These are phyloP conservation scores for Caenorhabditis sp. DNA, from an alignment of 2,888 invertebrate species.

Conservation along the genomic window DNA sequence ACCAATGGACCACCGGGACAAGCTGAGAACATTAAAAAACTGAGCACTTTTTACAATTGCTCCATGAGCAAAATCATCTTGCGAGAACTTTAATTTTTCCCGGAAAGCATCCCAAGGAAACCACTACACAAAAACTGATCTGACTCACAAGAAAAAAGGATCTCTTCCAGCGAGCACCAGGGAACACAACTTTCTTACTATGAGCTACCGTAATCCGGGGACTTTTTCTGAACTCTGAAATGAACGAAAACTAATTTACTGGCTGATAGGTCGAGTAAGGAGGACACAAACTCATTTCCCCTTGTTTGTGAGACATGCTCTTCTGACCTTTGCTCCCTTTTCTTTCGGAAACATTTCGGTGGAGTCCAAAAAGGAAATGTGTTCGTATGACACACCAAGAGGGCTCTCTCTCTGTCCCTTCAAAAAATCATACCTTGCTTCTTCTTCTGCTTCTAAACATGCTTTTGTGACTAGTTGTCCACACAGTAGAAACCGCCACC, in stretches of 20 bases:
- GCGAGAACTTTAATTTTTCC: neutral
- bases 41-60: no score
- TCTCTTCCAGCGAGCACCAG: neutral
- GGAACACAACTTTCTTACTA: neutral
- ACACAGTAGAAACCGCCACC: constrained; percentile 54
- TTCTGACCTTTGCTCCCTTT: constrained; percentile 30
- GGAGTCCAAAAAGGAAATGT: constrained; percentile 42
- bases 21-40: no score
- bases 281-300: constrained; percentile 24
- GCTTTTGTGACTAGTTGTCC: constrained; percentile 59
- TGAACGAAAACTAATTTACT: constrained; percentile 17
- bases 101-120: neutral
- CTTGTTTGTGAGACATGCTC: constrained; percentile 18
- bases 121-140: neutral
- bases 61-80: no score
- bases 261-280: neutral
- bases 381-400: constrained; percentile 51
- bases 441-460: constrained; percentile 41
- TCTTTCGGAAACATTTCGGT: constrained; percentile 37
- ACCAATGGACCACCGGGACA: no score
- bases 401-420: neutral
- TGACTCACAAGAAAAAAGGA: neutral
- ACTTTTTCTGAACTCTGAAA: neutral
- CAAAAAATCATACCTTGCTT: constrained; percentile 7
- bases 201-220: neutral